phyloP scores from a whole-genome alignment of 2,888 invertebrate species.

The Pasiphila rectangulata region DNA sequence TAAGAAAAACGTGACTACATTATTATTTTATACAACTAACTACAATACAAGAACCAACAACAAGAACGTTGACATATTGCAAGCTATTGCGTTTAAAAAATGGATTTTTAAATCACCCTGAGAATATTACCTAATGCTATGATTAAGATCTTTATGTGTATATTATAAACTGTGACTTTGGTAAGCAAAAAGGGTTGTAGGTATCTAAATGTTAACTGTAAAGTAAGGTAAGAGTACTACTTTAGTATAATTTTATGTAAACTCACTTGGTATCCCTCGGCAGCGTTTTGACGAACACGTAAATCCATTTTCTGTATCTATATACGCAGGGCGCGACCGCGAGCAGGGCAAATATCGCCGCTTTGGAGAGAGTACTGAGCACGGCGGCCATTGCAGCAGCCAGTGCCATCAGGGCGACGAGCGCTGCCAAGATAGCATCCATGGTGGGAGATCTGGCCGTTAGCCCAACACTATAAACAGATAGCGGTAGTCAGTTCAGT shows the following conservation, averaged over 20 bases:
- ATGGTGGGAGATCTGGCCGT: slow-evolving; percentile 57
- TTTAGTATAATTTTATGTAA: not conserved
- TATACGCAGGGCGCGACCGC: slow-evolving; percentile 78
- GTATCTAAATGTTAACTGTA: not conserved
- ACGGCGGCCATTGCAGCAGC: slow-evolving; percentile 80
- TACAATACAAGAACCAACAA: too few species aligned
- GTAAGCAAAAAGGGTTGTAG: not conserved
- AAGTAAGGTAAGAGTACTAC: not conserved
- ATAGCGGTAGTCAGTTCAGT: slow-evolving; percentile 36
- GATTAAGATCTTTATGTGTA: too few species aligned
- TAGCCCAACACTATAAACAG: slow-evolving; percentile 59
- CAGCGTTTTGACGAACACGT: slow-evolving; percentile 83
- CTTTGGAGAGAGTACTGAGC: slow-evolving; percentile 84
- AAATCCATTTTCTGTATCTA: slow-evolving; percentile 79
- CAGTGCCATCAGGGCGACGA: slow-evolving; percentile 77
- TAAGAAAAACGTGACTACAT: too few species aligned
- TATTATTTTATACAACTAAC: too few species aligned
- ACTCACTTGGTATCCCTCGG: slow-evolving; percentile 86
- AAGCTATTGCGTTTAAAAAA: too few species aligned
- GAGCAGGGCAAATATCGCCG: slow-evolving; percentile 85
- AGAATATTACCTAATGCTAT: too few species aligned
- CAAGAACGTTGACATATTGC: too few species aligned
- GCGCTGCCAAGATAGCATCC: slow-evolving; percentile 77
- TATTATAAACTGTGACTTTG: too few species aligned
- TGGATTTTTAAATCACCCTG: too few species aligned